Evolutionary conservation across 2,113 vertebrate species (phyloP).

Genomic region (Heloderma charlesbogerti): DNA sequence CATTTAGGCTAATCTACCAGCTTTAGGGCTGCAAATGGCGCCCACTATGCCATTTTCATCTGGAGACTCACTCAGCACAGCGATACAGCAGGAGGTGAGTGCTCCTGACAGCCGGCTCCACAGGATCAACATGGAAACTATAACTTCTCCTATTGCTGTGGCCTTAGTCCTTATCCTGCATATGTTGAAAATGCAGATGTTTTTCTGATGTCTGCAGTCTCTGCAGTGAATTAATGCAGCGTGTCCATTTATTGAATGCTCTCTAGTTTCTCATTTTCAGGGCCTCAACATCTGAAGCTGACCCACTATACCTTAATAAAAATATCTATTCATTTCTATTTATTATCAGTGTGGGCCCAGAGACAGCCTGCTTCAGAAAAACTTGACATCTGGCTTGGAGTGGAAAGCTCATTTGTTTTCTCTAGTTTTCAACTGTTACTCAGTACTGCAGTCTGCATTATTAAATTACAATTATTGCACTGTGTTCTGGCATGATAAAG

Average conservation of each 20-base stretch:
- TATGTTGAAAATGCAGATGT: slow-evolving; percentile 31
- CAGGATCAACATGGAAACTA: no score
- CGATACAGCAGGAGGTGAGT: no score
- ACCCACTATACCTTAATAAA: slow-evolving; percentile 52
- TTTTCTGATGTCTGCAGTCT: slow-evolving; percentile 15
- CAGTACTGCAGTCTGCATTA: slow-evolving; percentile 53
- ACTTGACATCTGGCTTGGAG: slow-evolving; percentile 54
- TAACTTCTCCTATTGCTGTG: not conserved
- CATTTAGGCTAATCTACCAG: no score
- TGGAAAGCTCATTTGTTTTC: slow-evolving; percentile 65
- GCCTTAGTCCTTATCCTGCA: not conserved
- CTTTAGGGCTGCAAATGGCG: no score
- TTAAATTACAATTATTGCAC: slow-evolving; percentile 72
- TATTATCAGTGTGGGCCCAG: slow-evolving; percentile 55
- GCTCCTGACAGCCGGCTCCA: no score
- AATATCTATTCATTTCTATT: slow-evolving; percentile 56
- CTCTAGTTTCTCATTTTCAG: slow-evolving; percentile 42
- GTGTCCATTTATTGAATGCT: slow-evolving; percentile 41
- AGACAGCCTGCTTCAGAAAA: slow-evolving; percentile 54
- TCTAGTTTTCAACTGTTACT: slow-evolving; percentile 55
- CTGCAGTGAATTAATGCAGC: slow-evolving; percentile 44
- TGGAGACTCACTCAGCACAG: no score
- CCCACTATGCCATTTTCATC: no score
- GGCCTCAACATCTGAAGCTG: slow-evolving; percentile 45
- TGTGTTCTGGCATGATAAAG: slow-evolving; percentile 56